Base-by-base conservation (phyloP, 2,113 vertebrate genomes). In the Perca schrenkii region DNA sequence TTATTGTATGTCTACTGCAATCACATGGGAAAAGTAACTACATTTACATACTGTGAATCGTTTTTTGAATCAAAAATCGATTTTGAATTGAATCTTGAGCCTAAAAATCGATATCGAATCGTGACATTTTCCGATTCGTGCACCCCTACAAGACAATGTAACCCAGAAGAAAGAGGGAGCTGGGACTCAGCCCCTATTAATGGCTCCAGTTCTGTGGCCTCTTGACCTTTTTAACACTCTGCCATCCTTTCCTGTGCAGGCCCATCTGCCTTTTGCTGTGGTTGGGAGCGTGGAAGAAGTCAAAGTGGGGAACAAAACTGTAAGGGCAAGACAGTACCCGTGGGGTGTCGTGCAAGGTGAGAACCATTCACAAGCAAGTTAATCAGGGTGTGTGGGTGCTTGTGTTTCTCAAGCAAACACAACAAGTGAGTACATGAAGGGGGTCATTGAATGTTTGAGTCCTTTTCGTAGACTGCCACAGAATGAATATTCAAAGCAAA, bases 301-400 rank as follows among this genome's bases (percentile, higher is more conserved):
- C 78, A 99, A 99, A 78, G 98, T 99, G 58, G 98, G 98, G 15
- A 99, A 99, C 95, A 99, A 99, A 92, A 95, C 97, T 61, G 98
- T 99, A 85, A 93, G 97, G 91, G 98, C 98, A 58, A 96, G 98
- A 82, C 98, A 99, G 94, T 99, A 99, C 91, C 98, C 98, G 0
- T 99, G 98, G 98, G 98, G 98, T 22, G 96, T 99, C 28, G 98
- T 99, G 79, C 98, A 99, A 97, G 98, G 98, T 99, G 94, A 96
- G 97, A 90, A 72, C 53, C 17, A 3, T 17, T 69, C 17, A 68
- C 46, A 68, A 62, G 57, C 46, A 57, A 74, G 19, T 54, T 70
- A 47, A 50, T 31, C 12, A 17, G 2, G 0, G 75, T 79, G n/a
- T 65, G 28, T 68, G 73, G 1, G 12, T 8, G 31, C 53, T 22